Evolutionary conservation across 2,888 invertebrate genomes (phyloP).

Genomic region (Clitarchus hookeri): DNA sequence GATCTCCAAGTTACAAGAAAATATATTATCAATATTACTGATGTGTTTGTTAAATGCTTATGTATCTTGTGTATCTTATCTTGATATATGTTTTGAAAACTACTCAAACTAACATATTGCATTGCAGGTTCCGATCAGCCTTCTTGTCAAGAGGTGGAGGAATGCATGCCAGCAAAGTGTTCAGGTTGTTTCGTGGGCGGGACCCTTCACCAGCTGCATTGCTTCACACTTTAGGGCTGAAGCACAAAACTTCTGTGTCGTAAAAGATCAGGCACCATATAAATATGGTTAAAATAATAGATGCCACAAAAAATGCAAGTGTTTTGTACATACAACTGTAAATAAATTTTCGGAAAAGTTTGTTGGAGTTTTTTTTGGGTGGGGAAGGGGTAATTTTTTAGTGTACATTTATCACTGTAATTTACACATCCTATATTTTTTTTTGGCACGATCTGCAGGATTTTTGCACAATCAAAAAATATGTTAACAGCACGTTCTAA

Average conservation of each 20-base stretch:
- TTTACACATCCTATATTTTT: too few species aligned
- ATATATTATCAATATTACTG: too few species aligned
- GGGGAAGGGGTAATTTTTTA: too few species aligned
- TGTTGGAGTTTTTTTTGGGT: background rate
- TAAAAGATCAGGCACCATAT: background rate
- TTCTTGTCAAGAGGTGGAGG: constrained; percentile 84
- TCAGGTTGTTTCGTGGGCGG: constrained; percentile 87
- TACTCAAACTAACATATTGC: background rate
- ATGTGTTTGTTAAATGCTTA: too few species aligned
- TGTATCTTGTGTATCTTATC: too few species aligned
- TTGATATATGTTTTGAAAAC: background rate
- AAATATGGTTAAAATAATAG: background rate
- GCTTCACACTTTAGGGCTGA: constrained; percentile 63
- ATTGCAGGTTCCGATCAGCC: constrained; percentile 70
- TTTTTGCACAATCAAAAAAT: too few species aligned
- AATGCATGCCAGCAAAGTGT: constrained; percentile 80
- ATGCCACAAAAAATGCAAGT: background rate
- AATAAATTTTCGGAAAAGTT: background rate
- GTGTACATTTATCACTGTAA: too few species aligned
- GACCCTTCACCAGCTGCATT: constrained; percentile 88
- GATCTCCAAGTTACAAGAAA: too few species aligned
- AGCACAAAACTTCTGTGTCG: constrained; percentile 28
- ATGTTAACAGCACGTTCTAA: too few species aligned
- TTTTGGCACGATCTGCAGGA: too few species aligned
- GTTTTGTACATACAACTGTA: background rate